These are phyloP conservation scores for Lottia gigantea DNA, from an alignment of 2,888 invertebrate genomes.

Conservation along the genomic window DNA sequence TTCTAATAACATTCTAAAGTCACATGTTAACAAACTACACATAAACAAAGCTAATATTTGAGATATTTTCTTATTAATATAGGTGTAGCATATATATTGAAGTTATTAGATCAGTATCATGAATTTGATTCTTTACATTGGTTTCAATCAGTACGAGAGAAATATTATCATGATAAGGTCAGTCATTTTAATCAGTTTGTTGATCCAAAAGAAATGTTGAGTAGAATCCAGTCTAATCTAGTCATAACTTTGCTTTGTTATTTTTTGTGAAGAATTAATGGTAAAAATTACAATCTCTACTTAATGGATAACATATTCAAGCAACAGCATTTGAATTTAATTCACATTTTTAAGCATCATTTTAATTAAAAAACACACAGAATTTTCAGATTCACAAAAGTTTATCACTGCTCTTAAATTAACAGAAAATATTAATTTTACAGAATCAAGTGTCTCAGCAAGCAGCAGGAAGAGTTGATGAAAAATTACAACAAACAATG, in stretches of 20 bases:
- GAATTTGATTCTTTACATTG: constrained; percentile 94
- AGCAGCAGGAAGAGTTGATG: constrained; percentile 71
- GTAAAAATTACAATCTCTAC: too few species aligned
- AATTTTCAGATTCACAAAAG: too few species aligned
- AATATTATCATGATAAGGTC: constrained; percentile 76
- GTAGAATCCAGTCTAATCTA: too few species aligned
- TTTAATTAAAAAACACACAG: constrained; percentile 21
- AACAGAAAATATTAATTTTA: constrained; percentile 60
- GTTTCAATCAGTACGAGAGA: constrained; percentile 87
- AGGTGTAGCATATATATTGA: constrained; percentile 89
- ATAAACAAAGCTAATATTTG: too few species aligned
- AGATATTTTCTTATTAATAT: constrained; percentile 11
- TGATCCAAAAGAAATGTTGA: too few species aligned
- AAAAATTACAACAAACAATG: constrained; percentile 92
- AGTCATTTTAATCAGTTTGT: constrained; percentile 8
- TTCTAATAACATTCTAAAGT: too few species aligned
- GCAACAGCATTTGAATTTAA: too few species aligned
- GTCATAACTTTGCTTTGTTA: too few species aligned
- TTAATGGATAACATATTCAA: too few species aligned
- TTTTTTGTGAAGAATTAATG: too few species aligned
- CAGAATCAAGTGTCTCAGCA: constrained; percentile 41
- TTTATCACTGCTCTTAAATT: too few species aligned
- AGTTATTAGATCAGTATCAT: constrained; percentile 85
- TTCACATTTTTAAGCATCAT: constrained; percentile 33
- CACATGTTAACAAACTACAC: too few species aligned